phyloP scores from a whole-genome alignment of 2,888 invertebrate species.

The Nemotelus pantherinus region DNA sequence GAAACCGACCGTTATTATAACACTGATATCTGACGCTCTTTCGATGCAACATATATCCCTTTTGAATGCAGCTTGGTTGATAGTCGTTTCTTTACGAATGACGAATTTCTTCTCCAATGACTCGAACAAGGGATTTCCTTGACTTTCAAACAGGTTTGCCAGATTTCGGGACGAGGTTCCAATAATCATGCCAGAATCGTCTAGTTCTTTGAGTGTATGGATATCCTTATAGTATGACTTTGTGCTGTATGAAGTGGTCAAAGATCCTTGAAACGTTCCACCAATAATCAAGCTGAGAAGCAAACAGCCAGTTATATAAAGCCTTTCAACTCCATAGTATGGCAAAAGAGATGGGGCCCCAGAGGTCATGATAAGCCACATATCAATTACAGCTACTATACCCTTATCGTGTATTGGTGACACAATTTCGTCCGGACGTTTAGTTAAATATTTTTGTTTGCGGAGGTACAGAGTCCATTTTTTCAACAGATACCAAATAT shows the following conservation, averaged over 20 bases:
- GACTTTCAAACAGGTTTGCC: slow-evolving; percentile 57
- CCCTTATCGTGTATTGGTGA: slow-evolving; percentile 35
- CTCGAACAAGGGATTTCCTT: slow-evolving; percentile 44
- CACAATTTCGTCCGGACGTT: slow-evolving; percentile 22
- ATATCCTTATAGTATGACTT: slow-evolving; percentile 65
- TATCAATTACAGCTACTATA: slow-evolving; percentile 50
- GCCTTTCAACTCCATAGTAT: slow-evolving; percentile 52
- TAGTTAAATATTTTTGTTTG: not conserved
- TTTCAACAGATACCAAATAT: slow-evolving; percentile 51
- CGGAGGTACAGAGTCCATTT: slow-evolving; percentile 25
- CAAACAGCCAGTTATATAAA: slow-evolving; percentile 58
- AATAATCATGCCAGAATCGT: slow-evolving; percentile 62
- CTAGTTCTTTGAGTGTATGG: slow-evolving; percentile 63
- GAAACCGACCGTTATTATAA: slow-evolving; percentile 54
- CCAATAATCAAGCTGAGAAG: slow-evolving; percentile 63
- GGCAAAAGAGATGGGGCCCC: slow-evolving; percentile 52
- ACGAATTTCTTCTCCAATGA: slow-evolving; percentile 51
- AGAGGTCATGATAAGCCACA: slow-evolving; percentile 52
- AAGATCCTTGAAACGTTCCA: slow-evolving; percentile 59
- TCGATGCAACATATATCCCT: slow-evolving; percentile 58
- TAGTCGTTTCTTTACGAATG: slow-evolving; percentile 40
- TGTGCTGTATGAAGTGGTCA: slow-evolving; percentile 64
- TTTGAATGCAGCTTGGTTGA: slow-evolving; percentile 52
- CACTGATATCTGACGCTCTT: slow-evolving; percentile 59
- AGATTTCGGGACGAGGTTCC: slow-evolving; percentile 59